Evolutionary conservation across 1,140 invertebrate genomes (phyloP), one percentile per base, ranked within the genome.

Genomic region (Bombus sibiricus): DNA sequence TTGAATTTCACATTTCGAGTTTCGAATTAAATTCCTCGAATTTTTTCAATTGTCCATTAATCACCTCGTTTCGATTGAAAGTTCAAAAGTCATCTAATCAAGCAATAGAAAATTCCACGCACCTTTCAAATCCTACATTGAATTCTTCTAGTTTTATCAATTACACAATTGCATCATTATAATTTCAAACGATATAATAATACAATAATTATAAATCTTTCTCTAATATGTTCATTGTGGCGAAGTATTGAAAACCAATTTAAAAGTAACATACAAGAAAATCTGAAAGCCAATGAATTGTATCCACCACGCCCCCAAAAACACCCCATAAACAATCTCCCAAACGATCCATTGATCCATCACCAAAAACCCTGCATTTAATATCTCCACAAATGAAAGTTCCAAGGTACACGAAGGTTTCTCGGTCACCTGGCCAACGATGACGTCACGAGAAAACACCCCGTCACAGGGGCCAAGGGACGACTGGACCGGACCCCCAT

Each of bases 401-500:
- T 39, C 10, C 2, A 39, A 71, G 15, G 25, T 22, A 10, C 28
- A 9, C 15, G 6, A 12, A 72, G 62, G 74, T 89, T 62, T 66
- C 43, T 81, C 83, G 75, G 71, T 87, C 89, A 90, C 79, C 80
- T 85, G 93, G 86, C 93, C 94, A 93, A 85, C 92, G 43, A 34
- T 86, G 88, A 86, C 88, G 84, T 71, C 64, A 81, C 43, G 73
- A 79, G 83, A 92, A 94, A 94, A 89, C 82, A 90, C 76, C 83
- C 75, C 88, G 90, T 92, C 90, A 92, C 81, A 22, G 43, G 18
- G 37, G 32, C 34, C 73, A 43, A 72, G 41, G 78, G 83, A 83
- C 86, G 72, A 62, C 73, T 41, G 69, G 62, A 41, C 77, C 66
- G 88, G 94, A 94, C 94, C 94, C 94, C 94, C 94, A 94, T 92